These are phyloP conservation scores for Rhinogobius similis DNA, from an alignment of 2,113 vertebrate genomes.

Conservation along the genomic window DNA sequence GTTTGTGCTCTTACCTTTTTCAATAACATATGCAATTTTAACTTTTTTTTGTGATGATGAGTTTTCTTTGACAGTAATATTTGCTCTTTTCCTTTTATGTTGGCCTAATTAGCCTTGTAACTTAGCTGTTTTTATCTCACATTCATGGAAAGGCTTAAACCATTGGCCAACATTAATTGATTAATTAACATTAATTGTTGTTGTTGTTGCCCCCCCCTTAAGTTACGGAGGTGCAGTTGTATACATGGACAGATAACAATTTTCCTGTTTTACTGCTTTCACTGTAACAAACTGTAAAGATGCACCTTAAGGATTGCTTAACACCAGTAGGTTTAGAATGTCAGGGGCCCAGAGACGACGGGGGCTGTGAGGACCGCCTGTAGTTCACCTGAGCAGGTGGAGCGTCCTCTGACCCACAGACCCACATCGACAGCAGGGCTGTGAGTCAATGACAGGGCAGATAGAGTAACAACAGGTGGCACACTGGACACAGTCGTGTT, in stretches of 20 bases:
- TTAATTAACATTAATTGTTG: too few species aligned
- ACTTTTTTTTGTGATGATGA: too few species aligned
- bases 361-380: background rate
- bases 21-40: too few species aligned
- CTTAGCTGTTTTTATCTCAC: background rate
- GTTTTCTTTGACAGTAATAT: too few species aligned
- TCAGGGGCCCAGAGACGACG: background rate
- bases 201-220: too few species aligned
- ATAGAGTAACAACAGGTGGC: conserved; percentile 16
- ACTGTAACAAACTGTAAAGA: background rate
- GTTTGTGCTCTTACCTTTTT: background rate
- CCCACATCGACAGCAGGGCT: conserved; percentile 14
- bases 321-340: background rate
- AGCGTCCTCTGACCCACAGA: conserved; percentile 22
- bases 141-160: background rate
- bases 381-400: conserved; percentile 38
- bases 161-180: too few species aligned
- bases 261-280: background rate
- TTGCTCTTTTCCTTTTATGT: too few species aligned
- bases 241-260: too few species aligned
- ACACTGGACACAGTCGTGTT: background rate
- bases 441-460: background rate
- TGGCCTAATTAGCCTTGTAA: too few species aligned
- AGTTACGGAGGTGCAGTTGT: too few species aligned
- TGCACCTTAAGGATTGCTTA: background rate